phyloP scores from a whole-genome alignment of 2,888 invertebrate species.

The Girardia tigrina region DNA sequence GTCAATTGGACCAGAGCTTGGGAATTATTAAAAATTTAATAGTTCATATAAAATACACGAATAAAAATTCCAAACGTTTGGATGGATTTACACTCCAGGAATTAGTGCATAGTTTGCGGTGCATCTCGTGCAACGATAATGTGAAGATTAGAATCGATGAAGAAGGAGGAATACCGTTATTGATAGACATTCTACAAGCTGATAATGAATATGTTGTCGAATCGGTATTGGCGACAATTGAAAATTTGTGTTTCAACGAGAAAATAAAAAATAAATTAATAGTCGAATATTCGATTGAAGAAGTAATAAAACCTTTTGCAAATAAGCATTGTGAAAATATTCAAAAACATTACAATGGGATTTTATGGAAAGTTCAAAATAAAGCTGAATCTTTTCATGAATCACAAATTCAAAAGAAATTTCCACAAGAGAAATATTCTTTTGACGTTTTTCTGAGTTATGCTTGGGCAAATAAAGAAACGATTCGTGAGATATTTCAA shows the following conservation, averaged over 20 bases:
- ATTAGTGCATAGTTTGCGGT: background rate
- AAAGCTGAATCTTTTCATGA: too few relatives aligned
- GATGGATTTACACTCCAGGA: background rate
- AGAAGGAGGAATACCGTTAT: background rate
- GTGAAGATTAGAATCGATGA: background rate
- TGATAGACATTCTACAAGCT: background rate
- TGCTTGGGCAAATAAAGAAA: background rate
- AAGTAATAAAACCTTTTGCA: background rate
- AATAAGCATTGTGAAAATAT: background rate
- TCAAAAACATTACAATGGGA: background rate
- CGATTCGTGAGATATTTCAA: background rate
- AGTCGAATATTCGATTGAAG: background rate
- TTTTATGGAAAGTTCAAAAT: too few relatives aligned
- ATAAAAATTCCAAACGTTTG: background rate
- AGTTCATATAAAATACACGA: too few relatives aligned
- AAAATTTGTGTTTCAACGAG: background rate
- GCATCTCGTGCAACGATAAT: background rate
- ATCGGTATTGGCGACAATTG: background rate
- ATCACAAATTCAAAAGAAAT: background rate
- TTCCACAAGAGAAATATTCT: background rate
- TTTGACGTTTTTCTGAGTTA: background rate
- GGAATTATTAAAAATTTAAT: too few relatives aligned
- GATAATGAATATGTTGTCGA: background rate
- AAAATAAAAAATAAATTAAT: background rate
- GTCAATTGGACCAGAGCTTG: too few relatives aligned